These are phyloP conservation scores for Drosophila silvestris DNA, from an alignment of 2,888 invertebrate species.

Conservation along the genomic window DNA sequence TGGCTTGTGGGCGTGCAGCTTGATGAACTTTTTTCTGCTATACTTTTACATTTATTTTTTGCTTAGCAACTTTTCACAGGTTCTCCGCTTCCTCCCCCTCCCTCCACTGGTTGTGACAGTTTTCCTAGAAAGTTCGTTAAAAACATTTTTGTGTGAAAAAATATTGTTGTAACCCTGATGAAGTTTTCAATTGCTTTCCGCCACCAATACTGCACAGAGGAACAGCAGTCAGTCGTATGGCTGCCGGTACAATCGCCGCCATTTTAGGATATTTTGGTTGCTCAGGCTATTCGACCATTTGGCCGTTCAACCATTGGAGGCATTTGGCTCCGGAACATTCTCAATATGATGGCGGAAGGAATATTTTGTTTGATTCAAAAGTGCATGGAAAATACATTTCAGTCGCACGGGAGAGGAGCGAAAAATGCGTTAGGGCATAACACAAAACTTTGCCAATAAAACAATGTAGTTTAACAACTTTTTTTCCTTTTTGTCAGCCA, in stretches of 20 bases:
- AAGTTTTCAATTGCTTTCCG: conserved; percentile 77
- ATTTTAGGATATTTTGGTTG: background rate
- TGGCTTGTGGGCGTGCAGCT: conserved; percentile 61
- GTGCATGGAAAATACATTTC: conserved; percentile 75
- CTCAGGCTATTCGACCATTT: background rate
- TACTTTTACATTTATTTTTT: conserved; percentile 8
- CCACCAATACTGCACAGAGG: conserved; percentile 34
- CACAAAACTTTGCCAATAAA: conserved; percentile 68
- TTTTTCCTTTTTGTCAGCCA: background rate
- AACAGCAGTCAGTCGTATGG: background rate
- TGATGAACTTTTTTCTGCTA: conserved; percentile 28
- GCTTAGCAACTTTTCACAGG: conserved; percentile 28
- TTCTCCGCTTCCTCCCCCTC: background rate
- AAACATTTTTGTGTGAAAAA: conserved; percentile 79
- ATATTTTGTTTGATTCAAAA: conserved; percentile 75
- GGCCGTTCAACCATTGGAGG: conserved; percentile 5
- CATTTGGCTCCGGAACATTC: conserved; percentile 12
- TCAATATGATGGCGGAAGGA: conserved; percentile 53
- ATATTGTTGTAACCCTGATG: conserved; percentile 80
- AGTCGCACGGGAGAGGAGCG: conserved; percentile 17
- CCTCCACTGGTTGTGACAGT: conserved; percentile 26
- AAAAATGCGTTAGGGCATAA: conserved; percentile 28
- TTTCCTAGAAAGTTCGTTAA: conserved; percentile 74
- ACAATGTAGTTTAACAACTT: conserved; percentile 55
- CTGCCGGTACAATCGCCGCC: background rate